Base-by-base conservation (phyloP, 2,888 invertebrate species). In the Ormyrus rosae region DNA sequence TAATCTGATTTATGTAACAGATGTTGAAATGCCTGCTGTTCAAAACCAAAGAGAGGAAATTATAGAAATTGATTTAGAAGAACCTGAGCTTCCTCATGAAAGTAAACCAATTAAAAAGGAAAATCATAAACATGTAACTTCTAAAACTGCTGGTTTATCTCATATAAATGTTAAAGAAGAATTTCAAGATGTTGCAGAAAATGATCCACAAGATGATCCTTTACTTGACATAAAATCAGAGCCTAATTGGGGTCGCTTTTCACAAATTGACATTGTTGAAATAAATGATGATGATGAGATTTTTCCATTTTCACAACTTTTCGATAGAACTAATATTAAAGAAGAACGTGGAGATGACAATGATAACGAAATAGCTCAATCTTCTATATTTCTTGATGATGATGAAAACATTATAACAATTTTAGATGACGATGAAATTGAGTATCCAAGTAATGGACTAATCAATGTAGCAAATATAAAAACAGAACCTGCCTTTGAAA, bases 251-350 rank as follows among this genome's bases (percentile, higher is more conserved):
- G n/a, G 48, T 11, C 19, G 10, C 68, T 82, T 80, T 68, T 79
- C 81, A 45, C 79, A 83, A 74, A 56, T 67, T 7, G 83, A 83
- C 69, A 2, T 83, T 19, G 69, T 81, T 58, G 83, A 81, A 64
- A 67, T 79, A 19, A 70, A 80, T 50, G 83, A 83, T 69, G 92
- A 92, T 86, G 92, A 93, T 70, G 93, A 92, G 63, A 92, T 92
- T 75, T 93, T 93, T 91, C 91, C 91, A 19, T 86, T 91, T 65
- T 92, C 93, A 65, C 92, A 94, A 60, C 91, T 94, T 2, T 93
- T 93, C 91, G 92, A 81, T 91, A 55, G 85, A 60, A 89, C 75
- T 9, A 89, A 85, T 80, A 86, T 85, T 55, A 85, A 85, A 46
- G 65, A 81, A n/a, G 83, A 84, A 34, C 79, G 85, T 46, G 84